phyloP scores from a whole-genome alignment of 2,797 vertebrate species.

The Scleropages formosus region DNA sequence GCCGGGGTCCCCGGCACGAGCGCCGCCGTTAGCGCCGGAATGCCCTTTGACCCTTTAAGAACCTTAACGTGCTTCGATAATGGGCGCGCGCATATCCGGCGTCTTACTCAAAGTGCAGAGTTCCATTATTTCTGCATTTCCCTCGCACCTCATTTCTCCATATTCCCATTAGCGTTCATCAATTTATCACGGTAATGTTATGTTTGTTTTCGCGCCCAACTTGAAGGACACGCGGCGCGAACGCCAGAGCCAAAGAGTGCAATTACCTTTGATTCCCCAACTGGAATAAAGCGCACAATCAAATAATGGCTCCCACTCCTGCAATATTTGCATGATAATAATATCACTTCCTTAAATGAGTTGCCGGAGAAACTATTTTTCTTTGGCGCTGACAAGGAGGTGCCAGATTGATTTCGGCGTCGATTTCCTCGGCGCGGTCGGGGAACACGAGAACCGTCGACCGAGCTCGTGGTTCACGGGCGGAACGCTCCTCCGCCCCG shows the following conservation, averaged over 20 bases:
- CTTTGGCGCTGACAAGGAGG: conserved; percentile 33
- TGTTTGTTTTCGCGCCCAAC: conserved; percentile 47
- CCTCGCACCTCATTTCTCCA: not conserved
- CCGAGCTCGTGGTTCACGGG: too few species aligned
- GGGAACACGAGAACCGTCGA: not conserved
- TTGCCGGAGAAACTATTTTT: conserved; percentile 47
- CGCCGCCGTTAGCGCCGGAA: too few species aligned
- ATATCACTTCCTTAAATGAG: conserved; percentile 52
- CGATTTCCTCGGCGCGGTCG: conserved; percentile 6
- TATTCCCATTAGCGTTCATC: conserved; percentile 33
- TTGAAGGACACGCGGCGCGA: conserved; percentile 43
- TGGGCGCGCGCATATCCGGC: not conserved
- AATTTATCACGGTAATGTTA: conserved; percentile 50
- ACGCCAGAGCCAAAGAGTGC: conserved; percentile 40
- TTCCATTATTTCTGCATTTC: not conserved
- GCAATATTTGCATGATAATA: conserved; percentile 53
- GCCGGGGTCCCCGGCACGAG: too few species aligned
- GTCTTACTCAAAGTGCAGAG: not conserved
- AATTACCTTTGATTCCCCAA: conserved; percentile 54
- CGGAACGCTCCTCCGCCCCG: too few species aligned
- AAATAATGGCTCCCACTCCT: conserved; percentile 47
- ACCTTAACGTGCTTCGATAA: not conserved
- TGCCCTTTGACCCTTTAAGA: not conserved
- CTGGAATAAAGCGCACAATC: conserved; percentile 51
- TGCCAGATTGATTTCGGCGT: conserved; percentile 11